Evolutionary conservation across 2,888 invertebrate genomes (phyloP).

Genomic region (Microctonus hyperodae): DNA sequence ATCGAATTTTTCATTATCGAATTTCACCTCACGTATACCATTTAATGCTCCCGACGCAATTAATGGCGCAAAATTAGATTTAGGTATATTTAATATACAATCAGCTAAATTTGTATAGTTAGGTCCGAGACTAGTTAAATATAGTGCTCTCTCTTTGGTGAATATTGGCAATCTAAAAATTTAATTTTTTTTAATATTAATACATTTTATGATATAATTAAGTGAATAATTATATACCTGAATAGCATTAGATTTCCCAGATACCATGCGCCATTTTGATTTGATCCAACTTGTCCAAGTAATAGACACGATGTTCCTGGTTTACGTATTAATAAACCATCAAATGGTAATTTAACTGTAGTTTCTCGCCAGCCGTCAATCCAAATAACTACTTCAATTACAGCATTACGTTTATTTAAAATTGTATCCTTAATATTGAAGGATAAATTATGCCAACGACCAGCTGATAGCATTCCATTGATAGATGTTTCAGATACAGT

Average conservation of each 20-base stretch:
- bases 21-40: conserved; percentile 54
- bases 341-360: conserved; percentile 67
- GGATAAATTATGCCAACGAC: conserved; percentile 68
- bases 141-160: conserved; percentile 65
- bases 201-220: background rate
- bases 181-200: background rate
- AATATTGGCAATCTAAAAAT: conserved; percentile 65
- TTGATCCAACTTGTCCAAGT: conserved; percentile 64
- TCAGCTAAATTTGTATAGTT: conserved; percentile 64
- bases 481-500: conserved; percentile 66
- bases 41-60: conserved; percentile 58
- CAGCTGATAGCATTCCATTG: conserved; percentile 63
- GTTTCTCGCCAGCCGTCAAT: conserved; percentile 69
- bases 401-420: conserved; percentile 66
- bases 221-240: conserved; percentile 47
- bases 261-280: conserved; percentile 64
- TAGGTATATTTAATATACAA: conserved; percentile 58
- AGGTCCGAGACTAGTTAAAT: conserved; percentile 67
- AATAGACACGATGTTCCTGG: conserved; percentile 67
- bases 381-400: conserved; percentile 69
- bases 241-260: conserved; percentile 67
- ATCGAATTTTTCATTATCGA: conserved; percentile 56
- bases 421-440: conserved; percentile 69
- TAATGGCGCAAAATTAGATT: conserved; percentile 59
- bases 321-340: conserved; percentile 70